These are phyloP conservation scores for Crotalus tigris DNA, from an alignment of 2,113 vertebrate species.

Conservation along the genomic window DNA sequence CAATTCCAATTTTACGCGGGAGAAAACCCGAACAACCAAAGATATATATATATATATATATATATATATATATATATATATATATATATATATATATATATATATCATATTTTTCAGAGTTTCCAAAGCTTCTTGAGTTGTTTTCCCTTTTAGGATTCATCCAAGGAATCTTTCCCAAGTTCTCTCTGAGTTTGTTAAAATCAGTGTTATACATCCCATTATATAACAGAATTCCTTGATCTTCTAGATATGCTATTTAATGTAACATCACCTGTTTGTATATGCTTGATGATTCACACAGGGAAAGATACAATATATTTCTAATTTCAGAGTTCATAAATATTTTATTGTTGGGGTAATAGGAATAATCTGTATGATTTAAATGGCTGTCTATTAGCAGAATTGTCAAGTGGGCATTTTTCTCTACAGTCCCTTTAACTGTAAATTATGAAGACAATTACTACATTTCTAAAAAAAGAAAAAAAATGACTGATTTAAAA, in stretches of 20 bases:
- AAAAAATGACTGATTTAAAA: not conserved
- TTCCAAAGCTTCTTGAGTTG: too few species aligned
- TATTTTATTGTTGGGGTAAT: not conserved
- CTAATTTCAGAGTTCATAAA: not conserved
- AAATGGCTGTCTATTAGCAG: not conserved
- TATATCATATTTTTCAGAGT: too few species aligned
- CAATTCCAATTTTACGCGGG: too few species aligned
- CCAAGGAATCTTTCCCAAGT: too few species aligned
- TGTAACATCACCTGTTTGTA: not conserved
- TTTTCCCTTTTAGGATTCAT: too few species aligned
- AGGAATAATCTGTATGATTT: not conserved
- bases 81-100: too few species aligned
- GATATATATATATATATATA: too few species aligned
- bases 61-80: too few species aligned
- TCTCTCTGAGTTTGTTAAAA: too few species aligned
- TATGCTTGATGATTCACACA: too few species aligned
- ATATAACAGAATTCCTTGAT: not conserved
- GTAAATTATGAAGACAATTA: not conserved
- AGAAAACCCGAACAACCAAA: too few species aligned
- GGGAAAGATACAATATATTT: not conserved
- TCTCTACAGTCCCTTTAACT: not conserved
- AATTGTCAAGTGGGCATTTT: not conserved
- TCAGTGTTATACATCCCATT: not conserved
- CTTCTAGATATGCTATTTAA: not conserved
- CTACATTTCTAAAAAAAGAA: not conserved